Percentiles rank a stretch among this genome's conserved stretches.
These are phyloP conservation scores for Zaprionus inermis DNA, from an alignment of 1,140 invertebrate genomes.

Conservation along the genomic window DNA sequence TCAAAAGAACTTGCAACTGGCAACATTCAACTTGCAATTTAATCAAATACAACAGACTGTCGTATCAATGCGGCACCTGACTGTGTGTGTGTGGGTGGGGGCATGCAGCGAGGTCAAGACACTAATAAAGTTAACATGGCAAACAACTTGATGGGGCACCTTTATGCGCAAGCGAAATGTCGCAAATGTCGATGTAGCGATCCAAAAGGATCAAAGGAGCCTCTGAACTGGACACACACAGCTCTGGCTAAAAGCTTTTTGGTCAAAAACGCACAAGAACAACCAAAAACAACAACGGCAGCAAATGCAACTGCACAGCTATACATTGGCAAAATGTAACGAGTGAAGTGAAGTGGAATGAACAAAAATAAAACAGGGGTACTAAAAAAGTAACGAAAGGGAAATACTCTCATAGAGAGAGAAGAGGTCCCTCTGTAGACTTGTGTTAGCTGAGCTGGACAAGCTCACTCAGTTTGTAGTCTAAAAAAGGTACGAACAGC, in stretches of 20 bases:
- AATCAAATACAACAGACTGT: constrained; percentile 47
- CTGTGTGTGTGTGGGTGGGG: neutral
- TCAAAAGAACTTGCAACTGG: constrained; percentile 42
- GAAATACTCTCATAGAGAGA: constrained; percentile 1
- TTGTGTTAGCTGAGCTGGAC: too few species aligned
- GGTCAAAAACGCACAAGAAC: constrained; percentile 60
- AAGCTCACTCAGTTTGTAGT: too few species aligned
- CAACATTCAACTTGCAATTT: constrained; percentile 35
- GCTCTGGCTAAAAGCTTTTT: constrained; percentile 77
- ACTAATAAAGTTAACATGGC: constrained; percentile 79
- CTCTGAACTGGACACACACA: neutral
- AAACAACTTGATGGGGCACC: constrained; percentile 73
- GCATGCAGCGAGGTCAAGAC: neutral
- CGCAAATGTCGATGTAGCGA: constrained; percentile 63
- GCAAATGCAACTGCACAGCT: constrained; percentile 21
- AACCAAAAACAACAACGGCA: constrained; percentile 21
- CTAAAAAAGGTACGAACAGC: too few species aligned
- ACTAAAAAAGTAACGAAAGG: neutral
- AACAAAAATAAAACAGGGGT: constrained; percentile 28
- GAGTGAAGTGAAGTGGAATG: constrained; percentile 61
- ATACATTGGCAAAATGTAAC: constrained; percentile 69
- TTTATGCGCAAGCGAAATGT: constrained; percentile 80
- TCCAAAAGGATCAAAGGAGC: constrained; percentile 35
- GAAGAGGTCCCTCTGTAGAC: too few species aligned
- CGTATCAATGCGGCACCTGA: constrained; percentile 36